phyloP scores from a whole-genome alignment of 2,113 vertebrate species.

The Ptilonorhynchus violaceus region DNA sequence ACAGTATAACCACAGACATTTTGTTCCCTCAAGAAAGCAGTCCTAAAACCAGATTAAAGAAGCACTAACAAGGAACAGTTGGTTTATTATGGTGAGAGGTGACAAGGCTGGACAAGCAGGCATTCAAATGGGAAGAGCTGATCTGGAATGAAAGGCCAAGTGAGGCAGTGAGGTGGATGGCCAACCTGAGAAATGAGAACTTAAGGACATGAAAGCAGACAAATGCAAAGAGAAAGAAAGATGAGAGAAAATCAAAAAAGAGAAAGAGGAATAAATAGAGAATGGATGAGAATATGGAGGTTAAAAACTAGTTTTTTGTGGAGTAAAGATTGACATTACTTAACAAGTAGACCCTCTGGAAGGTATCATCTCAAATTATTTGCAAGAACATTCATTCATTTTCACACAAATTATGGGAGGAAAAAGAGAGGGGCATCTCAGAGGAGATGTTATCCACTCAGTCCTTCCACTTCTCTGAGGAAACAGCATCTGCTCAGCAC shows the following conservation, averaged over 20 bases:
- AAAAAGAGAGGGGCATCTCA: constrained; percentile 1
- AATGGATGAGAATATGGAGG: neutral
- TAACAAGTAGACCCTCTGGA: neutral
- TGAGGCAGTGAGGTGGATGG: neutral
- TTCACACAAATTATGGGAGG: neutral
- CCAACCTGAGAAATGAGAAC: neutral
- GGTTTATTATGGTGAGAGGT: neutral
- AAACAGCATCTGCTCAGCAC: neutral
- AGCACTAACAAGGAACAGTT: neutral
- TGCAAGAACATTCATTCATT: neutral
- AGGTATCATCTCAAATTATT: neutral
- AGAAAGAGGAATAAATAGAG: neutral
- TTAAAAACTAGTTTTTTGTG: neutral
- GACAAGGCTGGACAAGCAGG: neutral
- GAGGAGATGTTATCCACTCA: constrained; percentile 1
- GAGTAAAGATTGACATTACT: neutral
- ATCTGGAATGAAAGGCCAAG: neutral
- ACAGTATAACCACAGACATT: neutral
- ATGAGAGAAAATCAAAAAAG: neutral
- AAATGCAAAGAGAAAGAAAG: neutral
- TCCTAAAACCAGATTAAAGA: neutral
- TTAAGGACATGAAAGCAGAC: neutral
- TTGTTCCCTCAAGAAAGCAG: neutral
- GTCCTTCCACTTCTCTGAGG: neutral
- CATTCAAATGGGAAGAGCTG: neutral